phyloP scores from a whole-genome alignment of 2,797 vertebrate species.

The Gallinago stenura region DNA sequence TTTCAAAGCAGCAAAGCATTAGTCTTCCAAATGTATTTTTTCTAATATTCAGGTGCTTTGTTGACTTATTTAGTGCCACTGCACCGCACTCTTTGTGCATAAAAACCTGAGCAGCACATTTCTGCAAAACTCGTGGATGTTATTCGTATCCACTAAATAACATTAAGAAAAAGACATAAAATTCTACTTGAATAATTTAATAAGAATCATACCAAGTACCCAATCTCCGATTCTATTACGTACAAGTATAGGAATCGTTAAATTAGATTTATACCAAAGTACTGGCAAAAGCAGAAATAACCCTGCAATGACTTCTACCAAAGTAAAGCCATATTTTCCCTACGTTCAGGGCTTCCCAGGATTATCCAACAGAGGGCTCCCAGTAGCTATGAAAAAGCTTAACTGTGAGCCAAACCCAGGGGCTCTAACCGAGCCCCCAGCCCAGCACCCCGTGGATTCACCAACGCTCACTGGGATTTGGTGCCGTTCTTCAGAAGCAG shows the following conservation, averaged over 20 bases:
- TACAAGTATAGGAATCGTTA: neutral
- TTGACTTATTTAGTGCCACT: neutral
- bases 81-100: neutral
- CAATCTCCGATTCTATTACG: neutral
- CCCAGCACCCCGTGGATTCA: neutral
- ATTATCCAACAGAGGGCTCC: conserved; percentile 69
- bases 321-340: neutral
- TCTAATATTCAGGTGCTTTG: neutral
- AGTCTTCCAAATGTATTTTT: neutral
- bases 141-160: neutral
- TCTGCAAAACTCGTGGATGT: neutral
- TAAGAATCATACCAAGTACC: neutral
- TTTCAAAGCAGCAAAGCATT: neutral
- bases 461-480: neutral
- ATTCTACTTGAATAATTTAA: conserved; percentile 7
- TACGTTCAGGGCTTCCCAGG: neutral
- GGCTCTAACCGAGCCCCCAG: neutral
- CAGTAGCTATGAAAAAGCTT: conserved; percentile 2
- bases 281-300: neutral
- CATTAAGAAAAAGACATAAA: neutral
- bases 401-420: accelerated
- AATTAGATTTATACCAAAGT: neutral
- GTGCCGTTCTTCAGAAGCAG: neutral
- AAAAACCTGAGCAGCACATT: neutral
- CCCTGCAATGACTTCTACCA: neutral